phyloP scores from a whole-genome alignment of 2,113 vertebrate genomes.

The Microcebus lehilahytsara region DNA sequence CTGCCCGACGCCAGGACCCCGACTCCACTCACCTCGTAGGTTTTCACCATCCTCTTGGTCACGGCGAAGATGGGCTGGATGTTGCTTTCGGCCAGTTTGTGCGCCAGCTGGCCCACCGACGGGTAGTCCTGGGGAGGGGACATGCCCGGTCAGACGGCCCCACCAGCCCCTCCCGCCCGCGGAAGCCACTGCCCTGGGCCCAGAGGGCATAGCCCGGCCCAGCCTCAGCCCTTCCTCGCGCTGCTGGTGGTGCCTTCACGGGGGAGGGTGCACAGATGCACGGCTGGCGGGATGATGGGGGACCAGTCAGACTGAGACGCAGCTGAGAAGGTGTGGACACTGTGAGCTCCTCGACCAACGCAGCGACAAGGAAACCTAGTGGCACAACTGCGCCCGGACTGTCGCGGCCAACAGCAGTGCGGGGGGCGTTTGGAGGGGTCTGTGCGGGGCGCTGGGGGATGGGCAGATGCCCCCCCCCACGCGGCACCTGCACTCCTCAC shows the following conservation, averaged over 20 bases:
- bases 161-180: rapidly evolving
- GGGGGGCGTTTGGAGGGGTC: rapidly evolving
- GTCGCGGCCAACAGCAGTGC: rapidly evolving
- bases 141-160: background rate
- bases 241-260: background rate
- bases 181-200: background rate
- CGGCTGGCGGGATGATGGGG: background rate
- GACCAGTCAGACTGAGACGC: background rate
- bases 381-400: rapidly evolving
- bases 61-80: conserved; percentile 99
- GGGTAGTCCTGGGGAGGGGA: conserved; percentile 91
- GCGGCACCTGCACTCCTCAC: background rate
- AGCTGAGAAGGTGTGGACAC: background rate
- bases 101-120: conserved; percentile 93
- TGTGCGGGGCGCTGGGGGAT: rapidly evolving
- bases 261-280: background rate
- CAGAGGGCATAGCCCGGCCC: background rate
- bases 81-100: conserved; percentile 90
- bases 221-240: background rate
- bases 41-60: conserved; percentile 86
- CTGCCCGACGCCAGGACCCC: rapidly evolving
- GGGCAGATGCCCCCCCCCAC: background rate
- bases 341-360: rapidly evolving
- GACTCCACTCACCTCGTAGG: conserved; percentile 82
- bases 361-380: background rate